Evolutionary conservation across 2,113 vertebrate species (phyloP), one percentile per base, ranked within the genome.

Genomic region (Corydoras maculifer): DNA sequence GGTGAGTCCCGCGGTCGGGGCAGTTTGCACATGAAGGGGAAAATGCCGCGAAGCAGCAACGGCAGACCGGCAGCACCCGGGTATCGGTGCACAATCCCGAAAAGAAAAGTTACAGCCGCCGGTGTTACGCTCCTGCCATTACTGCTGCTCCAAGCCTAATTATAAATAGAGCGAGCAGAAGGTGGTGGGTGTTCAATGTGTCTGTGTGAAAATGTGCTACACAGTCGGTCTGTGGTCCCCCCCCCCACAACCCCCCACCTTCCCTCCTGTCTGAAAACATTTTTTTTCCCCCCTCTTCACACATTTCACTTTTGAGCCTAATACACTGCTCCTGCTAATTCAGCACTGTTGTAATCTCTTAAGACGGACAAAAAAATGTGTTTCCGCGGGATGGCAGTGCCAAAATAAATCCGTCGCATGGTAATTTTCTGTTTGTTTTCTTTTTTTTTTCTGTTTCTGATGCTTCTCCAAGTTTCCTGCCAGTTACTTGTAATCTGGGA

Each of bases 1-100:
- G 6, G 58, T 70, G 77, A 86, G 79, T 88, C 79, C 84, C 91
- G 89, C 86, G 91, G 87, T 88, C 84, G 75, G 84, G 81, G 81
- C 81, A 84, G 83, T 89, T 90, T 89, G 81, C 79, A 83, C 86
- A 86, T 85, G 80, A 78, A 79, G 69, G 72, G 18, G 73, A 13
- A 76, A 81, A 75, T 31, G 62, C 18, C 67, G 76, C 62, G 70
- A 77, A 74, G 69, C 68, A 81, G 66, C 15, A 68, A 76, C 69
- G 71, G 84, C 77, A 79, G 69, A 84, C 67, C 61, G 79, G 73
- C 78, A 48, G 54, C 29, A 63, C 11, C 69, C 59, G 77, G 11
- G 32, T 49, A 75, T 25, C 50, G 29, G 10, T 55, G 59, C 62
- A 53, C 35, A 65, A 72, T 58, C 73, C 64, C 60, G 57, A 60